Evolutionary conservation across 35 echinoderm and acorn worm genomes (phyloP).

Genomic region (Apostichopus japonicus): DNA sequence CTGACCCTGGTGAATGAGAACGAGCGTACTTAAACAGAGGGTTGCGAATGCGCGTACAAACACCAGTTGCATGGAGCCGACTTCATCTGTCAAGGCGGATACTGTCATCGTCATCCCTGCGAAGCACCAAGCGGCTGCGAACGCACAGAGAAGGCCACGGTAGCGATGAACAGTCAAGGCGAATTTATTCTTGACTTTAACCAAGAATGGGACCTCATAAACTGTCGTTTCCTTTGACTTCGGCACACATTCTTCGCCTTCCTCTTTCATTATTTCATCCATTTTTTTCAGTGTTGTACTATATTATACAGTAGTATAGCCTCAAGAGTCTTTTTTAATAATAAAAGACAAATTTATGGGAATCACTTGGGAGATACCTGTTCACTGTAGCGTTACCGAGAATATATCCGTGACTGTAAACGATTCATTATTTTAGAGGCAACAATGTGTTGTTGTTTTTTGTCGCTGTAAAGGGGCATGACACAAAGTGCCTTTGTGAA

Average conservation of each 20-base stretch:
- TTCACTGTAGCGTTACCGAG: no score
- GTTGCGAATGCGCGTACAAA: slow-evolving; percentile 9
- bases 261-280: not conserved
- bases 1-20: slow-evolving; percentile 16
- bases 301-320: no score
- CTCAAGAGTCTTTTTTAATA: no score
- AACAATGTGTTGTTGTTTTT: no score
- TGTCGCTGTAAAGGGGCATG: no score
- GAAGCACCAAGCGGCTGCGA: slow-evolving; percentile 16
- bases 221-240: not conserved
- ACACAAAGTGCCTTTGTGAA: no score
- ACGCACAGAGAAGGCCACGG: not conserved
- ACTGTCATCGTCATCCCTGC: slow-evolving; percentile 11
- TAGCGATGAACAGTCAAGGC: not conserved
- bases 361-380: no score
- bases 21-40: not conserved
- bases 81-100: not conserved
- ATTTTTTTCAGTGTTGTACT: not conserved
- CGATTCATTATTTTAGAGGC: no score
- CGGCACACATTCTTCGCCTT: not conserved
- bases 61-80: slow-evolving; percentile 1
- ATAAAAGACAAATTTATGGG: no score
- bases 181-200: not conserved
- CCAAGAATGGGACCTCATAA: not conserved
- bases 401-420: no score